Evolutionary conservation across 1,140 invertebrate species (phyloP).

Genomic region (Pseudobourletiella spinata): DNA sequence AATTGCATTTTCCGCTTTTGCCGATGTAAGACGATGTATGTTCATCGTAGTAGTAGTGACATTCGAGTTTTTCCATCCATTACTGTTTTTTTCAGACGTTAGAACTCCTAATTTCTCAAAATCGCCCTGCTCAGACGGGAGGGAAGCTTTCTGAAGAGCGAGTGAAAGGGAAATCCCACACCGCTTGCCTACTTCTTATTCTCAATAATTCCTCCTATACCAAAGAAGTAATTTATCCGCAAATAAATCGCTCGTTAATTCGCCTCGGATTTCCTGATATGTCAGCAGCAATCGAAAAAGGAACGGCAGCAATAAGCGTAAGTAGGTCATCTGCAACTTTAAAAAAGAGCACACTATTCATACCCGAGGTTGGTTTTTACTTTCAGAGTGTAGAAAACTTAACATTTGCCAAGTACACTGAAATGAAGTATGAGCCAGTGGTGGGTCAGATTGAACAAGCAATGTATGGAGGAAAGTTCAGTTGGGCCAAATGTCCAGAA

Average conservation of each 20-base stretch:
- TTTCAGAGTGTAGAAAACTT: slow-evolving; percentile 29
- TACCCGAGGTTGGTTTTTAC: no score
- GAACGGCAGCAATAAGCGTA: slow-evolving; percentile 50
- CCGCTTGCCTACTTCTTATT: slow-evolving; percentile 67
- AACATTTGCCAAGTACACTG: slow-evolving; percentile 55
- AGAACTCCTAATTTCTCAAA: slow-evolving; percentile 32
- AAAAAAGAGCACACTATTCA: slow-evolving; percentile 5
- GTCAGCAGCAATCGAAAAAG: slow-evolving; percentile 49
- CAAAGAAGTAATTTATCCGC: slow-evolving; percentile 58
- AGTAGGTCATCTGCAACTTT: not conserved
- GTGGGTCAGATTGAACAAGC: slow-evolving; percentile 89
- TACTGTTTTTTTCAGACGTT: slow-evolving; percentile 27
- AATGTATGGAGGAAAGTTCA: slow-evolving; percentile 84
- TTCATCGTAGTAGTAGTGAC: not conserved
- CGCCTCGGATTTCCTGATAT: slow-evolving; percentile 63
- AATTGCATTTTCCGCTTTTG: slow-evolving; percentile 24
- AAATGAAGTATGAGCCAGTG: slow-evolving; percentile 83
- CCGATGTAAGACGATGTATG: slow-evolving; percentile 34
- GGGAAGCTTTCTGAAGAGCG: not conserved
- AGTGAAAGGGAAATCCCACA: slow-evolving; percentile 4
- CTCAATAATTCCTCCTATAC: slow-evolving; percentile 85
- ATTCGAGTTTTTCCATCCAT: not conserved
- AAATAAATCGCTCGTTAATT: slow-evolving; percentile 54
- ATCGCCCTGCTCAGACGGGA: not conserved
- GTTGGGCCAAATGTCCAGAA: slow-evolving; percentile 67